Base-by-base conservation (phyloP, 2,113 vertebrate species). In the Tympanuchus pallidicinctus region DNA sequence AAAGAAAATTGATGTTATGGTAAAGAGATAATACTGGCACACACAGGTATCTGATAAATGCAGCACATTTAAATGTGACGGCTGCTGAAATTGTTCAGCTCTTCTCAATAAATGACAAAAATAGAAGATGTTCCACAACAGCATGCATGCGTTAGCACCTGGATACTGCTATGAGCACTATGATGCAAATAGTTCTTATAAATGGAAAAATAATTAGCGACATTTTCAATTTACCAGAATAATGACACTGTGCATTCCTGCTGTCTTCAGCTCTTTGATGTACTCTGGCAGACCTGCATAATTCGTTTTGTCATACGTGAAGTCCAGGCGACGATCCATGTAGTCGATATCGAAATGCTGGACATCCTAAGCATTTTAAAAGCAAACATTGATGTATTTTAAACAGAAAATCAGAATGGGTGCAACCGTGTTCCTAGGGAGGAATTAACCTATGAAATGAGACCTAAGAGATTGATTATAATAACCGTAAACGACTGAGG, bases 261-360 rank as follows among this genome's bases (percentile, higher is more conserved):
- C 91, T 48, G 91, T 96, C 92, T 99, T 98, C 91, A 99, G 95
- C 82, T 98, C 97, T n/a, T 98, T 96, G 22, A 98, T 88, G 92
- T 98, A 99, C 66, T 97, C 82, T 60, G 98, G 98, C 43, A 99
- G 97, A 28, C 97, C 98, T 1, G 22, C 93, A 92, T 98, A 99
- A 7, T 97, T 98, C 36, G 89, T 93, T 94, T 96, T 95, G 72
- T 99, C 98, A n/a, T 98, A 98, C 2, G 98, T 99, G 27, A 99
- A 99, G 93, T 99, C 98, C 95, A 98, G 97, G 72, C 95, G 97
- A 19, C 98, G 83, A 63, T 99, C 98, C 99, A 99, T 99, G 94
- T 98, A 99, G 97, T 99, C 98, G 5, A 98, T 98, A 89, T 99
- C 98, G 43, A 97, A 97, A 96, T 98, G 98, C 36, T 99, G 99